Evolutionary conservation across 2,888 invertebrate genomes (phyloP).

Genomic region (Artemia sp.): DNA sequence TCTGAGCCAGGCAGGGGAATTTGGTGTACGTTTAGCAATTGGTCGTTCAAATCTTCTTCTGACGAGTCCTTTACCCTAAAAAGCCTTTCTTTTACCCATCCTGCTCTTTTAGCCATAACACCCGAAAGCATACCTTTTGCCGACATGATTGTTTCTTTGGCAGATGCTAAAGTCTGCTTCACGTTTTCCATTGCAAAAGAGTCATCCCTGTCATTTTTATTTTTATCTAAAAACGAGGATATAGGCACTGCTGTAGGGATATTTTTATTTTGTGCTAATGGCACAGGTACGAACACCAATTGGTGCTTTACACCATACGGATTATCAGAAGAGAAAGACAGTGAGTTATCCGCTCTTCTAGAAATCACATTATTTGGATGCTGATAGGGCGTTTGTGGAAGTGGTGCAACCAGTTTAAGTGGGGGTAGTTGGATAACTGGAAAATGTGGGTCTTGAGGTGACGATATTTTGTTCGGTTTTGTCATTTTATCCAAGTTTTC

Average conservation of each 20-base stretch:
- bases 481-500: background rate
- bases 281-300: constrained; percentile 4
- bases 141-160: constrained; percentile 13
- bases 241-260: background rate
- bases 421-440: constrained; percentile 7
- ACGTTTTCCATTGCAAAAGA: background rate
- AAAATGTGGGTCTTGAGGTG: background rate
- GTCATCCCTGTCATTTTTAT: background rate
- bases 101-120: background rate
- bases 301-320: background rate
- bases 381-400: too few relatives aligned
- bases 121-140: background rate
- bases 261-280: background rate
- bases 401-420: background rate
- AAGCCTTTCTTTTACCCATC: background rate
- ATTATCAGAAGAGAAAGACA: too few relatives aligned
- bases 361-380: too few relatives aligned
- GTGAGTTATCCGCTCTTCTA: too few relatives aligned
- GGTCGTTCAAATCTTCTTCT: background rate
- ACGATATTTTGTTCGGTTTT: background rate
- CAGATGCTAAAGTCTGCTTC: constrained; percentile 9
- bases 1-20: background rate
- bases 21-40: background rate
- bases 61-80: background rate
- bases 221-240: background rate